phyloP scores from a whole-genome alignment of 2,113 vertebrate species.

The Carassius gibelio region DNA sequence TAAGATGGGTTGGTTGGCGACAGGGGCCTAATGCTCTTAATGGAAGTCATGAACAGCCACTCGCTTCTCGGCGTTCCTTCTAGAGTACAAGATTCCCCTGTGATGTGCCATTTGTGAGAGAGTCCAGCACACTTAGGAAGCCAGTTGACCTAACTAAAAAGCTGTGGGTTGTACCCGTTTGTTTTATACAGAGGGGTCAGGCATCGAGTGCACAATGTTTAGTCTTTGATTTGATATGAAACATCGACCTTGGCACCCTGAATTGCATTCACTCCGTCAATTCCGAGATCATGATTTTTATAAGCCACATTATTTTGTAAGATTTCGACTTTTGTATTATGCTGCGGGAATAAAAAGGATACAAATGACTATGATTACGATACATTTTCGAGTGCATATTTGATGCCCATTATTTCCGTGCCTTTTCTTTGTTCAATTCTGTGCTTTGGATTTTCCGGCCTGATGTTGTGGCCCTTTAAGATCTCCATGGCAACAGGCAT shows the following conservation, averaged over 20 bases:
- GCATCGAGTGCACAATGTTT: background rate
- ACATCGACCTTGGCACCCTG: constrained; percentile 11
- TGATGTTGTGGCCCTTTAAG: constrained; percentile 29
- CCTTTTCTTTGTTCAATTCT: constrained; percentile 7
- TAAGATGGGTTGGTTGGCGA: constrained; percentile 53
- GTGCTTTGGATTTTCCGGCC: constrained; percentile 21
- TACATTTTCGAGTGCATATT: constrained; percentile 1
- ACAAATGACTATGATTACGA: constrained; percentile 39
- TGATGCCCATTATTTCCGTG: constrained; percentile 11
- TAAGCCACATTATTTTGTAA: constrained; percentile 2
- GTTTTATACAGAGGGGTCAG: constrained; percentile 40
- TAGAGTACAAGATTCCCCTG: constrained; percentile 38
- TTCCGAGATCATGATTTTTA: background rate
- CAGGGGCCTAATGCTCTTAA: constrained; percentile 60
- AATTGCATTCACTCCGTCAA: constrained; percentile 3
- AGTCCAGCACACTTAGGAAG: constrained; percentile 47
- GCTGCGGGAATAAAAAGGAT: constrained; percentile 1
- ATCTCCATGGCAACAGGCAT: constrained; percentile 44
- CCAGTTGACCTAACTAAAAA: constrained; percentile 52
- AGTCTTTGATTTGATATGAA: constrained; percentile 38
- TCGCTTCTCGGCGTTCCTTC: constrained; percentile 34
- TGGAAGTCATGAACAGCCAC: constrained; percentile 50
- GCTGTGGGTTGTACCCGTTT: constrained; percentile 3
- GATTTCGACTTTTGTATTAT: background rate
- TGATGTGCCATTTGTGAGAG: constrained; percentile 45